Percentiles rank a stretch among this genome's conserved stretches.
Conservation (phyloP, 1,140 invertebrate species). For the Nymphalis io region DNA sequence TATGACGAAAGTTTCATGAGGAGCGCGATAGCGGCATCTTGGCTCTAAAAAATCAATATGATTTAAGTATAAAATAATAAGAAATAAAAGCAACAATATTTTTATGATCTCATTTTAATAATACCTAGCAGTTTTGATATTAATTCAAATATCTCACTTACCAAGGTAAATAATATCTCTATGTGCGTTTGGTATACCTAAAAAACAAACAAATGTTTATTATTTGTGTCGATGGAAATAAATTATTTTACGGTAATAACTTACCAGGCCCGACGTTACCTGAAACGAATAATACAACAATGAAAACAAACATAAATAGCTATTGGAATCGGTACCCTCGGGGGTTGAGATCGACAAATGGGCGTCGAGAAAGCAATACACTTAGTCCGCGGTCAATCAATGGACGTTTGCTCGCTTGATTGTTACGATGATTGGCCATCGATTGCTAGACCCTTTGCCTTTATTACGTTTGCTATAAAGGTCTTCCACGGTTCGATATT, state of each 20-base stretch:
- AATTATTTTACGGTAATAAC: conserved; percentile 42
- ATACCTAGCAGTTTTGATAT: no score
- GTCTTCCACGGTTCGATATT: conserved; percentile 13
- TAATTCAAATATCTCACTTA: conserved; percentile 31
- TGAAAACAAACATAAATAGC: conserved; percentile 36
- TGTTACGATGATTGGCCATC: conserved; percentile 45
- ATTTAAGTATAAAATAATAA: background rate
- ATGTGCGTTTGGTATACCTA: conserved; percentile 26
- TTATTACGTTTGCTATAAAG: conserved; percentile 31
- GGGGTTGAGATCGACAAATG: conserved; percentile 34
- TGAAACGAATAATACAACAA: conserved; percentile 39
- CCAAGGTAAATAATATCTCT: conserved; percentile 46
- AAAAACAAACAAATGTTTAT: conserved; percentile 38
- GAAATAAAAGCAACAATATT: no score
- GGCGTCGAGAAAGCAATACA: conserved; percentile 46
- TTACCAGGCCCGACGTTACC: conserved; percentile 44
- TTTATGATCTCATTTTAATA: no score
- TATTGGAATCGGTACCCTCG: conserved; percentile 29
- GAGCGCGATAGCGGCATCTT: conserved; percentile 42
- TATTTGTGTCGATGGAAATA: conserved; percentile 37
- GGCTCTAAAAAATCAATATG: conserved; percentile 36
- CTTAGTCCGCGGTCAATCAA: conserved; percentile 45
- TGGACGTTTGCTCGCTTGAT: conserved; percentile 33
- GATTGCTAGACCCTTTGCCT: conserved; percentile 27
- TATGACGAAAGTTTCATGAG: conserved; percentile 39